Evolutionary conservation across 2,888 invertebrate genomes (phyloP), one percentile per base, ranked within the genome.

Genomic region (Caenorhabditis sulstoni): DNA sequence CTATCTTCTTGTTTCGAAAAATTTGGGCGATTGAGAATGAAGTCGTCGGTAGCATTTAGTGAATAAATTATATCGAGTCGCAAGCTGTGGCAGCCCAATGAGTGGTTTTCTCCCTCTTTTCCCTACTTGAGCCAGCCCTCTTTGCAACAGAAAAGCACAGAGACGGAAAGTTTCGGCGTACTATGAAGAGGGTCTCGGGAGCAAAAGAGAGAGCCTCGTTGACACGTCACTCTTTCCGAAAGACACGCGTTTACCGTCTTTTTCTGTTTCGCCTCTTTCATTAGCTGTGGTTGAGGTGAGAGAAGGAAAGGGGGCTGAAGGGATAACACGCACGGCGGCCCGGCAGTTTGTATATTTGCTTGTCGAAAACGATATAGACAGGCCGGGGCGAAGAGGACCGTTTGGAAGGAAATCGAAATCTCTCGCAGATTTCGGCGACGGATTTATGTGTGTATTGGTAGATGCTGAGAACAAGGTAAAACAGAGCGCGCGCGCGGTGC

Each of bases 281-380:
- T 50, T 58, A 73, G 71, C 62, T 73, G 64, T 44, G 59, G 68
- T 68, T 68, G 68, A 68, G n/a, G 61, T 29, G 29, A 29, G 55
- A 45, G 52, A 64, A 49, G 62, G n/a, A n/a, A n/a, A 44, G 55
- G 37, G 22, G 35, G 49, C 71, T 71, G 64, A 71, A 71, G 16
- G 71, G 62, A 70, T 70, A 70, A 71, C 71, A 71, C 64, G 29
- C 29, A 3, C 29, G 41, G 12, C 71, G 61, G 49, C 62, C n/a
- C 57, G 62, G 37, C 49, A n/a, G 39, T 22, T 41, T 58, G 58
- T 73, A 29, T 29, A 52, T 73, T 73, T 73, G 73, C 73, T 64
- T 73, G 61, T 58, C 64, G 73, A 73, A 73, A 73, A 64, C 73
- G 73, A 73, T 73, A 73, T 64, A 73, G 73, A 73, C 64, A 73